Conservation (phyloP, 1,140 invertebrate genomes). For the Hypsibius dujardini region DNA sequence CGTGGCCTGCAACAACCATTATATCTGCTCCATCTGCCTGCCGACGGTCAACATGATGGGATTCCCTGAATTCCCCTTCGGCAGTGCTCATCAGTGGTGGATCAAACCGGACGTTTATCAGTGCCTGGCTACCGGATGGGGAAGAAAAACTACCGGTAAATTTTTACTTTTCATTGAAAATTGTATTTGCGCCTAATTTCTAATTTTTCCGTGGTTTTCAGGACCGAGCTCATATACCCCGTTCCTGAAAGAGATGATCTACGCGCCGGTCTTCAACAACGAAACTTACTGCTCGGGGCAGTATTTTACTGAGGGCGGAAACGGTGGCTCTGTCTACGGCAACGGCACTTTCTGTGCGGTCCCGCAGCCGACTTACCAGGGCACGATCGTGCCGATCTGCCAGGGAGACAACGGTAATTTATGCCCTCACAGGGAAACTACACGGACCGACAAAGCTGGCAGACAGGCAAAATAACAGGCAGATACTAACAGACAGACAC, state of each 20-base stretch:
- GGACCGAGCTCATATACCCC: background rate
- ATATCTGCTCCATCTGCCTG: background rate
- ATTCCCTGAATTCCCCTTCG: too few relatives aligned
- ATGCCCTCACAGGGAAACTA: too few relatives aligned
- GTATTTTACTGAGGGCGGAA: too few relatives aligned
- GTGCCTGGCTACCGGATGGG: background rate
- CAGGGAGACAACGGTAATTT: conserved; percentile 3
- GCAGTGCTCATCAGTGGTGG: background rate
- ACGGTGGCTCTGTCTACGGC: too few relatives aligned
- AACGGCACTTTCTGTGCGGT: background rate
- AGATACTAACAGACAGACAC: too few relatives aligned
- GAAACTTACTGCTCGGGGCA: background rate
- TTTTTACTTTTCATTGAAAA: too few relatives aligned
- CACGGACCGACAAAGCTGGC: too few relatives aligned
- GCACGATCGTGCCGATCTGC: background rate
- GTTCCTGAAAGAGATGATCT: background rate
- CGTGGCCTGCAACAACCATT: background rate
- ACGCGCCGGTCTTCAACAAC: background rate
- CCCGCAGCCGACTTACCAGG: background rate
- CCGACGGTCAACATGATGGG: too few relatives aligned
- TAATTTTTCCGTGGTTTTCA: background rate
- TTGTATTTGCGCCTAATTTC: background rate
- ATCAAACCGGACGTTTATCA: background rate
- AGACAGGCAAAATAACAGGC: too few relatives aligned
- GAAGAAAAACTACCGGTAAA: background rate